Percentiles rank a stretch among this genome's conserved stretches.
phyloP scores from a whole-genome alignment of 2,888 invertebrate genomes.

The Autographa gamma region DNA sequence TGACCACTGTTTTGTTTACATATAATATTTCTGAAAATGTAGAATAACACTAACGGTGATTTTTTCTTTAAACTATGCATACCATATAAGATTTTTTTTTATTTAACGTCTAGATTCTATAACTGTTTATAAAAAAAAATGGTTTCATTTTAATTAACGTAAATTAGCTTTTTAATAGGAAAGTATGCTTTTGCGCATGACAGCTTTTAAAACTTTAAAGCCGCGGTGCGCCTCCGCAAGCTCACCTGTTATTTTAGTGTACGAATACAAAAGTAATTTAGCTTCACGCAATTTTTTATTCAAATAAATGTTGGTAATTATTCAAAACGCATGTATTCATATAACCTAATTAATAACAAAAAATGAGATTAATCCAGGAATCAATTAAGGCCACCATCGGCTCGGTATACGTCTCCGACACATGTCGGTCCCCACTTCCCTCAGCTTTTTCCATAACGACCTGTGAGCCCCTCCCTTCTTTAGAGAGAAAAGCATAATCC shows the following conservation, averaged over 20 bases:
- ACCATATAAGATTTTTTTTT: too few species aligned
- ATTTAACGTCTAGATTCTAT: too few species aligned
- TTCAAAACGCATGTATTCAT: constrained; percentile 38
- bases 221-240: neutral
- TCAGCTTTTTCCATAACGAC: constrained; percentile 90
- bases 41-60: too few species aligned
- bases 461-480: constrained; percentile 90
- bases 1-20: constrained; percentile 36
- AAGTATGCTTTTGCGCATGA: neutral
- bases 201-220: neutral
- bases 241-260: neutral
- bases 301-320: constrained; percentile 30
- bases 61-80: too few species aligned
- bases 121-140: neutral
- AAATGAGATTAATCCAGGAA: constrained; percentile 78
- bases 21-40: constrained; percentile 2
- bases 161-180: neutral
- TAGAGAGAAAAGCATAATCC: constrained; percentile 90
- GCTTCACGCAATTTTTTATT: constrained; percentile 10
- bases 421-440: constrained; percentile 90
- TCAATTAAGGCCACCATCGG: constrained; percentile 88
- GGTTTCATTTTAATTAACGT: neutral
- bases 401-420: constrained; percentile 89
- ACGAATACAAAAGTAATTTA: neutral
- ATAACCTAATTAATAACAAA: constrained; percentile 64